Evolutionary conservation across 2,113 vertebrate species (phyloP), one percentile per base, ranked within the genome.

Genomic region (Neopipo cinnamomea): DNA sequence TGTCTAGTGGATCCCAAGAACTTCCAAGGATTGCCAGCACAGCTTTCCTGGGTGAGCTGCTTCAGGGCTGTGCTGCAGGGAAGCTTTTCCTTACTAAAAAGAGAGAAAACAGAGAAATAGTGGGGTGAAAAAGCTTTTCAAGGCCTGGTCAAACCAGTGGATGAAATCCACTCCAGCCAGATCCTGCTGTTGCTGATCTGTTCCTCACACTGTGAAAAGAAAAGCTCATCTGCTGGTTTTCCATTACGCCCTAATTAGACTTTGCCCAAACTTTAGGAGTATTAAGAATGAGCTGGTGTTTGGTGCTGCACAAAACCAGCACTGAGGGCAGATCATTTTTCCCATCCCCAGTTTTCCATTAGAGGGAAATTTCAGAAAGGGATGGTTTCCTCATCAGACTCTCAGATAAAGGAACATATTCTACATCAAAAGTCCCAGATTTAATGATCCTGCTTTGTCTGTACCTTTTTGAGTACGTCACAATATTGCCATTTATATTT

Each of bases 401-500:
- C 50, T 66, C 88, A 86, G 71, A 83, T 65, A 75, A 91, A 65
- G 59, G n/a, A 55, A 50, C 5, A 8, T n/a, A 46, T 67, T 91
- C 50, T 11, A 35, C 27, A 44, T 85, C 71, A 75, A 28, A 96
- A 90, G 58, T 28, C 72, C 20, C 59, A 86, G 59, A 81, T 93
- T 63, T 83, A 94, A 72, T 85, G 73, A 82, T 67, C 53, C 72
- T 50, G 14, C 63, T 93, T 95, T 91, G 56, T 73, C 91, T 91
- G 85, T 49, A 75, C 56, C 63, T 95, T 85, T 89, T 82, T 85
- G 84, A 78, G 37, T 90, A 15, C 37, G 72, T 76, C 55, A 84
- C 74, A 95, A 66, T 75, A 84, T 82, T 93, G 68, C 66, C 79
- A 96, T 97, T 96, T 96, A 88, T 94, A 95, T 96, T 96, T 96